Base-by-base conservation (phyloP, 2,888 invertebrate genomes). In the Oscheius onirici region DNA sequence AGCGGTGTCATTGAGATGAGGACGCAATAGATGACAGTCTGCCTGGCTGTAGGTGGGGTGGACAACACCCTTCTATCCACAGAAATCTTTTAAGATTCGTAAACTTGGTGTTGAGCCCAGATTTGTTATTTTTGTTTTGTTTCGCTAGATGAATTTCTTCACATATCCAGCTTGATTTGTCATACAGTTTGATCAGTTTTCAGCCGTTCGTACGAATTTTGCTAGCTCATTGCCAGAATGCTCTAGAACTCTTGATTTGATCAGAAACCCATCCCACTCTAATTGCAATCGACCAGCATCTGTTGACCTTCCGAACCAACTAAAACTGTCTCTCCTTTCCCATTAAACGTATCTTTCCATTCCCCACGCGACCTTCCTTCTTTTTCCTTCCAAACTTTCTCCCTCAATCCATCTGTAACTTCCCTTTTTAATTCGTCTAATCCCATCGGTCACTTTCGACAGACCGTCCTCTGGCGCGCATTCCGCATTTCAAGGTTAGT, bases 1-100 rank as follows among this genome's bases (percentile, higher is more conserved):
- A 34, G 55, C 60, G 60, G 43, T 60, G 60, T 60, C 60, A 60
- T 60, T 60, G 60, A 60, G 60, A 60, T 43, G 60, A 60, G 60
- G 60, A 43, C 41, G 52, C 46, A 46, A 13, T 58, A 20, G 60
- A 41, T 60, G 60, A 60, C 60, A 60, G 43, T 43, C 60, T n/a
- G 13, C 51, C 15, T 20, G 46, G 46, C n/a, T 20, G 13, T 20
- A 5, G 20, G 46, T 15, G 13, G 46, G 46, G 17, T 10, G 20
- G 10, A 20, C 20, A 22, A 1, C 46, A 46, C 46, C 13, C 46
- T 46, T 46, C 20, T 17, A 5, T 8, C 3, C 20, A 20, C 13
- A 46, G n/a, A n/a, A n/a, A n/a, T n/a, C n/a, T 46, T 20, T 46
- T 46, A 20, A 20, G 20, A 46, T 46, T 46, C 46, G n/a, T 13